Conservation (phyloP, 2,113 vertebrate species). For the Hemicordylus capensis region DNA sequence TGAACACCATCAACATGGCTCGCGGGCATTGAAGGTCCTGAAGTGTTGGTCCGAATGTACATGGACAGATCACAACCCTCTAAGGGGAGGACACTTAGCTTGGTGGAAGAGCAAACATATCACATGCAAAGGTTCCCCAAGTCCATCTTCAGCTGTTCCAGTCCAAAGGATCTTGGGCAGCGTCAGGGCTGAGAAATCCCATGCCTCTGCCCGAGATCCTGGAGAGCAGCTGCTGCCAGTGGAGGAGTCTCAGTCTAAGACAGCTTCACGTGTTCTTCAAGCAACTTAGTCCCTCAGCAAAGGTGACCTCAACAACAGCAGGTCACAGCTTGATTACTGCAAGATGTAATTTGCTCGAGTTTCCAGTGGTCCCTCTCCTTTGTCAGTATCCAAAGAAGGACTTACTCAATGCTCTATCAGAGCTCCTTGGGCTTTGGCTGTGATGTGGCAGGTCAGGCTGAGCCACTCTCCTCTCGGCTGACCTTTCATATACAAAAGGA, state of each 20-base stretch:
- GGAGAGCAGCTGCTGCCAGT: not conserved
- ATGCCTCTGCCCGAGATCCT: not conserved
- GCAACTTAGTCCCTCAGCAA: too few relatives aligned
- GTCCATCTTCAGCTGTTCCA: too few relatives aligned
- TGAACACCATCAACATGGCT: too few relatives aligned
- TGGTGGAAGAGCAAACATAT: too few relatives aligned
- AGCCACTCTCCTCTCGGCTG: slow-evolving; percentile 9
- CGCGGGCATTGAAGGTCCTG: too few relatives aligned
- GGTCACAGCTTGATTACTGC: not conserved
- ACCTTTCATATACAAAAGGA: slow-evolving; percentile 44
- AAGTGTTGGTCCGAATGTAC: too few relatives aligned
- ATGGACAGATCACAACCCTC: too few relatives aligned
- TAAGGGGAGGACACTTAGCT: too few relatives aligned
- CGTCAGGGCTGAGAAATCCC: too few relatives aligned
- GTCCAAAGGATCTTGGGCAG: too few relatives aligned
- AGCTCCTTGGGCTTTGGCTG: not conserved
- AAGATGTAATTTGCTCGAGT: not conserved
- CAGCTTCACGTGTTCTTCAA: not conserved
- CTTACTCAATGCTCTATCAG: not conserved
- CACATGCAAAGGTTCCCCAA: not conserved
- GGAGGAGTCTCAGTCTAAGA: not conserved
- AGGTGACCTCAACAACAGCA: not conserved
- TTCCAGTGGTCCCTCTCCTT: not conserved
- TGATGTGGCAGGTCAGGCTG: not conserved
- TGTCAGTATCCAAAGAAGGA: not conserved